Percentiles rank a stretch among this genome's conserved stretches.
These are phyloP conservation scores for Eurystomus gularis DNA, from an alignment of 2,113 vertebrate genomes.

Conservation along the genomic window DNA sequence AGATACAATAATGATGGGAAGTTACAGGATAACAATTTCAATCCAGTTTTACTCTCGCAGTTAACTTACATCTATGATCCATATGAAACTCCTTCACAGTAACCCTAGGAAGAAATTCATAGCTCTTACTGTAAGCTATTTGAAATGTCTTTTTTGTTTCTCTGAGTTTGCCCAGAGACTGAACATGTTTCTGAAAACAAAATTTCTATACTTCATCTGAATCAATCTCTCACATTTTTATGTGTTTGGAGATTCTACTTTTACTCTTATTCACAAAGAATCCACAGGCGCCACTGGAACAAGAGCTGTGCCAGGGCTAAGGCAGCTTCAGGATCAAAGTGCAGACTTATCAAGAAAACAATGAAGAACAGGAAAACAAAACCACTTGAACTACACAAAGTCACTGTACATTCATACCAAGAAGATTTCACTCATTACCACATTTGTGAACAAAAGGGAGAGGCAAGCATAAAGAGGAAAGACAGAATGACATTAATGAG, in stretches of 20 bases:
- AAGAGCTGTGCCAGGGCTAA: not conserved
- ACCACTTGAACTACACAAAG: not conserved
- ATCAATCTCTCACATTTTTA: not conserved
- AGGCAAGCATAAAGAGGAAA: not conserved
- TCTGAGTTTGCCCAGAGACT: not conserved
- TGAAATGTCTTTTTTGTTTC: not conserved
- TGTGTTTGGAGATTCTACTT: not conserved
- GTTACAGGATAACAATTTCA: not conserved
- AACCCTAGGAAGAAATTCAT: not conserved
- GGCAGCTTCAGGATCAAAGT: slow-evolving; percentile 41
- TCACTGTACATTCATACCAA: not conserved
- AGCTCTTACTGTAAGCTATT: not conserved
- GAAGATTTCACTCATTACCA: slow-evolving; percentile 8
- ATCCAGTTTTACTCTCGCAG: not conserved
- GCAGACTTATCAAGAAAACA: slow-evolving; percentile 45
- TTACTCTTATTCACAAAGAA: slow-evolving; percentile 6
- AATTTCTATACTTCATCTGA: not conserved
- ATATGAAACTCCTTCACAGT: not conserved
- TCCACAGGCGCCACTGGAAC: rapidly evolving
- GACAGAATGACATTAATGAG: not conserved
- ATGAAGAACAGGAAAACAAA: slow-evolving; percentile 9
- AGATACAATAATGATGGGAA: not conserved
- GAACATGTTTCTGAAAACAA: not conserved
- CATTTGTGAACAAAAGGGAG: not conserved
- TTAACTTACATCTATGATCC: not conserved